Percentiles rank a stretch among this genome's conserved stretches.
Conservation (phyloP, 2,888 invertebrate genomes). For the Lycophotia porphyrea region DNA sequence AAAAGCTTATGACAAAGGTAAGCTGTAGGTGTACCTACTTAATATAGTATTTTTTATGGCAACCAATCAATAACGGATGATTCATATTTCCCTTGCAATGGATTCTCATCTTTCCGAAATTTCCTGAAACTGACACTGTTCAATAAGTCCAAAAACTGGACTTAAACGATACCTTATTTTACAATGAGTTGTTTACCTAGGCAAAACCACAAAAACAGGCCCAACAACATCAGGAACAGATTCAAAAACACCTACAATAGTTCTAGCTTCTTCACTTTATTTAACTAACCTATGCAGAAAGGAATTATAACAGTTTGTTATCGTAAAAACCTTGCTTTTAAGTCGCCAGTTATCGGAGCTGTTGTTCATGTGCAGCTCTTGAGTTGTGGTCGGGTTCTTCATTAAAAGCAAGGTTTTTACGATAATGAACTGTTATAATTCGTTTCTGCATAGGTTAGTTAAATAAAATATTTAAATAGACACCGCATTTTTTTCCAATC, state of each 20-base stretch:
- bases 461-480: too few relatives aligned
- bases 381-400: too few relatives aligned
- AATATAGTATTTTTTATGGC: not conserved
- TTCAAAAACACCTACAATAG: not conserved
- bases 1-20: slow-evolving; percentile 85
- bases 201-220: not conserved
- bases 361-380: too few relatives aligned
- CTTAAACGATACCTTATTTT: not conserved
- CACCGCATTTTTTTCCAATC: not conserved
- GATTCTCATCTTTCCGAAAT: not conserved
- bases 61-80: not conserved
- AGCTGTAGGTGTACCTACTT: not conserved
- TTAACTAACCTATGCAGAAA: too few relatives aligned
- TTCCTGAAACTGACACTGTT: not conserved
- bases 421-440: too few relatives aligned
- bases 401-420: too few relatives aligned
- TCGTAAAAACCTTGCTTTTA: too few relatives aligned
- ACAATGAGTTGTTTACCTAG: not conserved
- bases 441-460: too few relatives aligned
- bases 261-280: not conserved
- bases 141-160: not conserved
- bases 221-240: not conserved
- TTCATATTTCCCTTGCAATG: too few relatives aligned
- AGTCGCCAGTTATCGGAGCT: too few relatives aligned
- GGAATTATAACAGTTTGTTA: too few relatives aligned